Conservation (phyloP, 2,113 vertebrate species). For the Pomatorhinus ruficollis region DNA sequence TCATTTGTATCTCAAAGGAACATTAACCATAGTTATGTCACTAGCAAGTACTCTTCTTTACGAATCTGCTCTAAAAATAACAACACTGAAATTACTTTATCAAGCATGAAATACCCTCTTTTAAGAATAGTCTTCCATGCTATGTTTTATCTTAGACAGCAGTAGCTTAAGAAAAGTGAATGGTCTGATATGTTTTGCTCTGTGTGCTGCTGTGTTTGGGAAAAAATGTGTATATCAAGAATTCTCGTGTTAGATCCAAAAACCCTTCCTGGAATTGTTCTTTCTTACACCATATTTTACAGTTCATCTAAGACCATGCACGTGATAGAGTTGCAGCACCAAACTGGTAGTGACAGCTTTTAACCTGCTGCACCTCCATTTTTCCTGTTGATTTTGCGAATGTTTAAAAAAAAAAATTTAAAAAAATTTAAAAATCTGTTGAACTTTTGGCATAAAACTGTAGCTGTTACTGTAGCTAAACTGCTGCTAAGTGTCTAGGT, state of each 20-base stretch:
- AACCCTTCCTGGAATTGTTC: background rate
- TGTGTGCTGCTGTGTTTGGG: background rate
- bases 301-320: background rate
- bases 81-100: background rate
- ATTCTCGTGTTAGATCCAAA: background rate
- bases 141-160: background rate
- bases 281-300: background rate
- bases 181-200: background rate
- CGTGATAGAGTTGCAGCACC: background rate
- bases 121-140: background rate
- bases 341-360: background rate
- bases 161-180: background rate
- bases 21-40: background rate
- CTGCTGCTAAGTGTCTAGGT: conserved; percentile 28
- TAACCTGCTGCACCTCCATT: background rate
- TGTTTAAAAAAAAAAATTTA: background rate
- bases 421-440: background rate
- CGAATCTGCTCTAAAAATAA: background rate
- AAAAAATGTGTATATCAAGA: background rate
- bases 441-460: background rate
- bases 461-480: conserved; percentile 23
- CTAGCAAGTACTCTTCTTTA: background rate
- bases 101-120: background rate
- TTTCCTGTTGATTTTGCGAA: conserved; percentile 8
- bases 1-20: background rate